A percentile compares a stretch with the other conserved stretches of the same genome.
Evolutionary conservation across 2,113 vertebrate genomes (phyloP).

Genomic region (Plecturocebus donacophilus): DNA sequence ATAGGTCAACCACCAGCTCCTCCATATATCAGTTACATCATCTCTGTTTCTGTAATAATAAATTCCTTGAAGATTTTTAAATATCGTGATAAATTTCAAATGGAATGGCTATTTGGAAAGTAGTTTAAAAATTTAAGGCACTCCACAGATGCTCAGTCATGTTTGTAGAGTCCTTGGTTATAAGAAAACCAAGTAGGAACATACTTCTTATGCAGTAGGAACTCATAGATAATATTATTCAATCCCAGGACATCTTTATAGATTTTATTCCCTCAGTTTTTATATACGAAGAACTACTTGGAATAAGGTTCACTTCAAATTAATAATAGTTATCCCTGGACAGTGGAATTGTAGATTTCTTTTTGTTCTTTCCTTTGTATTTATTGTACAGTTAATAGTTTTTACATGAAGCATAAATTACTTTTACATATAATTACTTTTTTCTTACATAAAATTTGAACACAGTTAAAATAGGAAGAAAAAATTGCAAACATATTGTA

Average conservation of each 20-base stretch:
- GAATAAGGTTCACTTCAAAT: neutral
- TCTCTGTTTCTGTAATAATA: neutral
- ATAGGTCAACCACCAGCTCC: fast-evolving
- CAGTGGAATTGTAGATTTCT: neutral
- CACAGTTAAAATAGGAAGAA: neutral
- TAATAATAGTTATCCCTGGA: neutral
- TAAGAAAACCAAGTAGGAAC: no score
- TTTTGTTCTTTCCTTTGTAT: neutral
- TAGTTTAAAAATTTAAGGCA: neutral
- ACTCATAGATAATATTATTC: neutral
- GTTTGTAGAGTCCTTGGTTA: neutral
- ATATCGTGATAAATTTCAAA: neutral
- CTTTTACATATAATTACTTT: neutral
- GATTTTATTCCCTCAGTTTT: neutral
- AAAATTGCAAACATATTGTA: neutral
- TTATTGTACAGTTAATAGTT: neutral
- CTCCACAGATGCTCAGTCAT: neutral
- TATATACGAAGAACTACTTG: neutral
- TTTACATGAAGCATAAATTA: neutral
- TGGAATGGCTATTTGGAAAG: neutral
- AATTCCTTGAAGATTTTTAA: neutral
- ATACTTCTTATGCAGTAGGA: neutral
- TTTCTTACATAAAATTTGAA: neutral
- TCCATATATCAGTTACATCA: neutral
- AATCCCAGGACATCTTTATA: neutral